Conservation (phyloP, 2,113 vertebrate species). For the Bufo gargarizans region DNA sequence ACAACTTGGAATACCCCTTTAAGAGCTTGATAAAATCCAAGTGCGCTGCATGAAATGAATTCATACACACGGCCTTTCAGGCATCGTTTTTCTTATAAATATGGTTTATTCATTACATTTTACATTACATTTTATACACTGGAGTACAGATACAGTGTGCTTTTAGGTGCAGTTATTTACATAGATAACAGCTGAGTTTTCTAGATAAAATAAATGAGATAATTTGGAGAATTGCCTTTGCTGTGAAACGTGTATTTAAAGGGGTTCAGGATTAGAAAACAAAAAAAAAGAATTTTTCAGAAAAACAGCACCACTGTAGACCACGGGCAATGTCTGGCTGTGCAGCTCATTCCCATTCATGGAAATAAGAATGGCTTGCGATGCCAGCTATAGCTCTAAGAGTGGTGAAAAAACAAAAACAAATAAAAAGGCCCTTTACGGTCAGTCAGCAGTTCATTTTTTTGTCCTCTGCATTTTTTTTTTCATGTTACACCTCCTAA, state of each 20-base stretch:
- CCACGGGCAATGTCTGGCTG: not conserved
- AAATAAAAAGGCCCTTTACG: not conserved
- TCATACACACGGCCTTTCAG: too few relatives aligned
- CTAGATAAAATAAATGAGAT: constrained; percentile 26
- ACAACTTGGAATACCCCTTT: too few relatives aligned
- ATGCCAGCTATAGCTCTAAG: not conserved
- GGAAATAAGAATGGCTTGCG: not conserved
- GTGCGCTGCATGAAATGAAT: too few relatives aligned
- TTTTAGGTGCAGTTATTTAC: constrained; percentile 44
- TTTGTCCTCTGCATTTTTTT: not conserved
- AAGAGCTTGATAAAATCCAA: too few relatives aligned
- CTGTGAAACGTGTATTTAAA: not conserved
- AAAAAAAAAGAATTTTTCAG: not conserved
- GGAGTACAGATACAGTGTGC: constrained; percentile 30
- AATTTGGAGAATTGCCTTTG: not conserved
- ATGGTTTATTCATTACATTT: constrained; percentile 38
- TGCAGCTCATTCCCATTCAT: not conserved
- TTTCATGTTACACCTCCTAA: constrained; percentile 36
- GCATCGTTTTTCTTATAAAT: constrained; percentile 23
- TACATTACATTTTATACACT: constrained; percentile 47
- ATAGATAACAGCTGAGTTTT: constrained; percentile 19
- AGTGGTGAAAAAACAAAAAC: not conserved
- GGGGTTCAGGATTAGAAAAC: not conserved
- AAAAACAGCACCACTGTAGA: not conserved
- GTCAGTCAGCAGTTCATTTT: not conserved